Evolutionary conservation across 2,113 vertebrate species (phyloP).

Genomic region (Salminus brasiliensis): DNA sequence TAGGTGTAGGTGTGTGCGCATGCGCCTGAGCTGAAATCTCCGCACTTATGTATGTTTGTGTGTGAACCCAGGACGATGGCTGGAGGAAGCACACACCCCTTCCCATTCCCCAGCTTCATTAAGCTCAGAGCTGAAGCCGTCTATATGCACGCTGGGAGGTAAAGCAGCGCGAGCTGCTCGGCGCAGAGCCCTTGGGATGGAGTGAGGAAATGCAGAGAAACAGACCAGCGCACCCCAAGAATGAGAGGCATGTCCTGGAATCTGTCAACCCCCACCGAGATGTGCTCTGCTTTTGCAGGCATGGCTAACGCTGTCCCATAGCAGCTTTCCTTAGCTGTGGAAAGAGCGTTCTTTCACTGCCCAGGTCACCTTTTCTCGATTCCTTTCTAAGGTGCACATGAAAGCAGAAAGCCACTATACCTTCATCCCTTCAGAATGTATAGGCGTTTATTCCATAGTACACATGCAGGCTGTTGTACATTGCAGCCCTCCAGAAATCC

Average conservation of each 20-base stretch:
- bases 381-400: background rate
- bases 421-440: background rate
- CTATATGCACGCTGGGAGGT: background rate
- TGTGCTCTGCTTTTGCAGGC: constrained; percentile 39
- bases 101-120: background rate
- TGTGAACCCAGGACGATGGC: background rate
- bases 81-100: background rate
- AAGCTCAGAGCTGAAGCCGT: background rate
- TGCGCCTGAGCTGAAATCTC: background rate
- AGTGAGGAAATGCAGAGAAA: constrained; percentile 66
- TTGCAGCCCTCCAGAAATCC: background rate
- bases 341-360: background rate
- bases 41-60: background rate
- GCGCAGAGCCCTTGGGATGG: constrained; percentile 6
- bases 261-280: constrained; percentile 30
- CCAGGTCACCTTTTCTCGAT: background rate
- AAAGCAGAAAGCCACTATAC: background rate
- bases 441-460: background rate
- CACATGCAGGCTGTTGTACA: background rate
- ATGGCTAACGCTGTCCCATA: background rate
- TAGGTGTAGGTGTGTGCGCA: background rate
- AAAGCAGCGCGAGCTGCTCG: background rate
- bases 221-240: constrained; percentile 64
- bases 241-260: constrained; percentile 69
- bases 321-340: background rate